Evolutionary conservation across 2,888 invertebrate genomes (phyloP).

Genomic region (Lasioglossum marginatum): DNA sequence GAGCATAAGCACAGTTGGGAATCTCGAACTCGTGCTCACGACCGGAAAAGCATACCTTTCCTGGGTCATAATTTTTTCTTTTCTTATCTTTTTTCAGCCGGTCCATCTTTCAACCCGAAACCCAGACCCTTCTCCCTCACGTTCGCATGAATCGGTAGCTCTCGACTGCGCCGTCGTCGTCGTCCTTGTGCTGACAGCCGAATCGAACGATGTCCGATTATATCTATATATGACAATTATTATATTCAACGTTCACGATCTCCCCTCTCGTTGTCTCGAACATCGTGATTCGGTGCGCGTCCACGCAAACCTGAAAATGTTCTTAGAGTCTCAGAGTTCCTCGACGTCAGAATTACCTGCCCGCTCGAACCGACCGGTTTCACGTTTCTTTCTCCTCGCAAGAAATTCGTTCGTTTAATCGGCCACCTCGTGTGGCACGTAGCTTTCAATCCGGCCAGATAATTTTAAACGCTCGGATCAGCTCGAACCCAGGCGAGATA

Average conservation of each 20-base stretch:
- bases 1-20: not conserved
- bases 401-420: not conserved
- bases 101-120: constrained; percentile 87
- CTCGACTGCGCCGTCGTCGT: constrained; percentile 78
- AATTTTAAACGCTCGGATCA: not conserved
- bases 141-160: constrained; percentile 85
- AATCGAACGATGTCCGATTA: constrained; percentile 50
- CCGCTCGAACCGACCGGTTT: not conserved
- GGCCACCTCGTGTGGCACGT: not conserved
- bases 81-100: constrained; percentile 87
- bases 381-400: not conserved
- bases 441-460: not conserved
- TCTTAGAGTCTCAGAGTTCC: not conserved
- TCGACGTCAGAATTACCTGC: not conserved
- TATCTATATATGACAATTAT: constrained; percentile 35
- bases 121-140: constrained; percentile 87
- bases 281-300: constrained; percentile 12
- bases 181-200: constrained; percentile 68
- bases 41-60: constrained; percentile 45
- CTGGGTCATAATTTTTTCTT: constrained; percentile 77
- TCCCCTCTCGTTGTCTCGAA: constrained; percentile 33
- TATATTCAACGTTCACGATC: constrained; percentile 48
- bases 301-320: not conserved
- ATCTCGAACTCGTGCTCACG: not conserved
- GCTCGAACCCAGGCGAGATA: too few species aligned